Base-by-base conservation (phyloP, 2,888 invertebrate species). In the Andrena chrysosceles region DNA sequence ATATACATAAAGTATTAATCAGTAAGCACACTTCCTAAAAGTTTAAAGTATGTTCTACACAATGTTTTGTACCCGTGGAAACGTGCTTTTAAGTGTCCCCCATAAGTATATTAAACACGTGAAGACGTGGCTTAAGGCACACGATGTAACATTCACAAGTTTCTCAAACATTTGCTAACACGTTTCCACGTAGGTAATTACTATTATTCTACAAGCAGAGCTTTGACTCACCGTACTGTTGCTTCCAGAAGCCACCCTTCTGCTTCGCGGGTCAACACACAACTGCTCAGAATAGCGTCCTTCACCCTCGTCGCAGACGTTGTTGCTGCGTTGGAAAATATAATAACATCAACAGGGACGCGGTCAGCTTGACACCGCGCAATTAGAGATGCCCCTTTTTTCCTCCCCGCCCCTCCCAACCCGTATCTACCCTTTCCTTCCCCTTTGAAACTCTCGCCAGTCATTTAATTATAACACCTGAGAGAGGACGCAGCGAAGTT, bases 201-300 rank as follows among this genome's bases (percentile, higher is more conserved):
- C 48, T 49, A 42, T 2, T 48, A 16, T 63, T 42, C 29, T 26
- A 31, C 49, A 10, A 1, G 26, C 66, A 29, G 4, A 48, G 35
- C 26, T 59, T 29, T 20, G 16, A 33, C 66, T 80, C 54, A 80
- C 81, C 80, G 31, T 71, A 54, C 72, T 31, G 54, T n/a, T 16
- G 42, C 60, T 20, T 16, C 33, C 26, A 20, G 35, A 60, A 70
- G 35, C 26, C 49, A 35, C 23, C 54, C 29, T 23, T 20, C 59
- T 48, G n/a, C 35, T 26, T 70, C n/a, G 2, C 13, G 7, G 20
- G 10, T 56, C 13, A 52, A 62, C 63, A 26, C 42, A n/a, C 20
- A 29, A 13, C 29, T 33, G 23, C 20, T 13, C 35, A 5, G 10
- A 31, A 1, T 10, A 42, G 29, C 31, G 2, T 59, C 20, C 20